Evolutionary conservation across 2,113 vertebrate species (phyloP), one percentile per base, ranked within the genome.

Genomic region (Sigmodon hispidus): DNA sequence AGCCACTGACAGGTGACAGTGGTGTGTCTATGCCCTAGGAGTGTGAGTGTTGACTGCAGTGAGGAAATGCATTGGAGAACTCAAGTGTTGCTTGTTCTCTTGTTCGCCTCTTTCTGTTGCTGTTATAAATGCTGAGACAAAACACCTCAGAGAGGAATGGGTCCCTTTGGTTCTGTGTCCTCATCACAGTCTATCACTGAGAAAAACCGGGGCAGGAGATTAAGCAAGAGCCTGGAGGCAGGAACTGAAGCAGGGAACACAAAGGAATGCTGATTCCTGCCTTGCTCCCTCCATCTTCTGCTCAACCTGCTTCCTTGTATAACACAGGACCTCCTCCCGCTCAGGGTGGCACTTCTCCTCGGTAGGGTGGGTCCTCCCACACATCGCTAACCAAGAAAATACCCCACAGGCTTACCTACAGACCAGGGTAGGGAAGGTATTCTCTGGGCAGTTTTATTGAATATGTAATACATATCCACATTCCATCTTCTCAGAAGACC

Each of bases 21-120:
- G 40, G 7, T 0, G 0, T 34, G 57, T 40, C 26, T 5, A 21
- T 2, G 10, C 2, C 7, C 65, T 63, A 22, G 2, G 9, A 16
- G 0, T 5, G 48, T 55, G 55, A 43, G 81, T 5, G 22, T 13
- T 22, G 31, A 26, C 0, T 0, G 9, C 1, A 22, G 1, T 1
- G 12, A 21, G n/a, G 21, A 12, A 10, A 0, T n/a, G 40, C 31
- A 16, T 17, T 22, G 1, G 6, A 61, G 57, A 61, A 55, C 12
- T 43, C 89, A 48, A 34, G 36, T 69, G 48, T 12, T 9, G 34
- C 26, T 91, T 87, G 34, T 29, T n/a, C 48, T 83, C 80, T 61
- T 24, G n/a, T 83, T 83, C 57, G 40, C 16, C n/a, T 43, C 22
- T 61, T 8, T 83, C n/a, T 61, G n/a, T 17, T 61, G 80, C 21